These are phyloP conservation scores for Spilogale gracilis DNA, from an alignment of 2,113 vertebrate species.

Conservation along the genomic window DNA sequence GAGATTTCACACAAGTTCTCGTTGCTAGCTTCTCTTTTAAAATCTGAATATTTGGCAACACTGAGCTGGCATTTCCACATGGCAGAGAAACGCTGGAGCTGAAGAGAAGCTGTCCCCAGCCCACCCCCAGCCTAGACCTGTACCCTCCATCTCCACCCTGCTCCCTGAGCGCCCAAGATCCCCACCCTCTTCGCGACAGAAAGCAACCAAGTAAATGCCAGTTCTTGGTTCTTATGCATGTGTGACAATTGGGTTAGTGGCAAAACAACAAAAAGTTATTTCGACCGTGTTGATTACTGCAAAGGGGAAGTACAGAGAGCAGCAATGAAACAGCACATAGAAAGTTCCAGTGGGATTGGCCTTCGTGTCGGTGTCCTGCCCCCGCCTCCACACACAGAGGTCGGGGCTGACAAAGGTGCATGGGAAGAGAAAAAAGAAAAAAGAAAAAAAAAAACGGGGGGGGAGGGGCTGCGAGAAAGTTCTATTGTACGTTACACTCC, in stretches of 20 bases:
- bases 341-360: rapidly evolving
- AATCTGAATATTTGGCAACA: background rate
- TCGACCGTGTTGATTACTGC: background rate
- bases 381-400: background rate
- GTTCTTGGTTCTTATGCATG: background rate
- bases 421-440: too few species aligned
- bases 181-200: rapidly evolving
- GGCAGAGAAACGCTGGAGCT: background rate
- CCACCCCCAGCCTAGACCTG: too few species aligned
- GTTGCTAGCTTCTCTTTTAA: background rate
- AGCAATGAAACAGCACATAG: rapidly evolving
- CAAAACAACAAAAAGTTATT: background rate
- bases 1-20: background rate
- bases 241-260: background rate
- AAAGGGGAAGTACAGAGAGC: background rate
- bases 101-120: background rate
- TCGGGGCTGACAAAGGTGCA: too few species aligned
- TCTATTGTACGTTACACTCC: background rate
- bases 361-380: background rate
- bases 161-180: too few species aligned
- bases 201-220: background rate
- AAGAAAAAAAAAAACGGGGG: background rate
- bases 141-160: too few species aligned
- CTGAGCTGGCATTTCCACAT: background rate
- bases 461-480: too few species aligned